Evolutionary conservation across 2,888 invertebrate species (phyloP).

Genomic region (Chaetoderma sp.): DNA sequence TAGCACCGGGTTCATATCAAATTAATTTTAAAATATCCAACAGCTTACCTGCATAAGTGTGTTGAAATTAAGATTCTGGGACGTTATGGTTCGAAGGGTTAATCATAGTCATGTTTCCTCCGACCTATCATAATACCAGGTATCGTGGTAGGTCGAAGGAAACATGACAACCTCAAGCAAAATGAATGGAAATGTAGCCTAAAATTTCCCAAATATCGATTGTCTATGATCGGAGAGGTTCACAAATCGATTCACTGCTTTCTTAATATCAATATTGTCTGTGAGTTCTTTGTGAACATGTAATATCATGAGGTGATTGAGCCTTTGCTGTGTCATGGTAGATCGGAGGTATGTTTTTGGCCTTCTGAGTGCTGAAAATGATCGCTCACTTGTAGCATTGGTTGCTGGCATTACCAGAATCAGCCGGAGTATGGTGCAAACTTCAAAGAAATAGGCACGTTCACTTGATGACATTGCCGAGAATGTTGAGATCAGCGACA

Average conservation of each 20-base stretch:
- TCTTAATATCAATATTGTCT: not conserved
- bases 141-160: too few relatives aligned
- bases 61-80: too few relatives aligned
- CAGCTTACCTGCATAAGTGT: too few relatives aligned
- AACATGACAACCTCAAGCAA: too few relatives aligned
- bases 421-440: not conserved
- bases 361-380: not conserved
- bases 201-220: not conserved
- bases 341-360: too few relatives aligned
- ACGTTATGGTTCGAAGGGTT: too few relatives aligned
- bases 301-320: conserved; percentile 2
- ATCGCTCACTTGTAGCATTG: not conserved
- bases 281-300: conserved; percentile 1
- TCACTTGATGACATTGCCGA: not conserved
- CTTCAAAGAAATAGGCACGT: not conserved
- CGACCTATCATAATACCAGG: too few relatives aligned
- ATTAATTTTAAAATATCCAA: too few relatives aligned
- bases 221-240: not conserved
- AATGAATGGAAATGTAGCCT: too few relatives aligned
- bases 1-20: too few relatives aligned
- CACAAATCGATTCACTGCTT: conserved; percentile 5
- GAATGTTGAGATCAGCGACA: not conserved
- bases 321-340: not conserved
- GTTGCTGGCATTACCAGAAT: conserved; percentile 6
- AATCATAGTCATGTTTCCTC: too few relatives aligned